Evolutionary conservation across 2,113 vertebrate species (phyloP).

Genomic region (Scytalopus superciliaris): DNA sequence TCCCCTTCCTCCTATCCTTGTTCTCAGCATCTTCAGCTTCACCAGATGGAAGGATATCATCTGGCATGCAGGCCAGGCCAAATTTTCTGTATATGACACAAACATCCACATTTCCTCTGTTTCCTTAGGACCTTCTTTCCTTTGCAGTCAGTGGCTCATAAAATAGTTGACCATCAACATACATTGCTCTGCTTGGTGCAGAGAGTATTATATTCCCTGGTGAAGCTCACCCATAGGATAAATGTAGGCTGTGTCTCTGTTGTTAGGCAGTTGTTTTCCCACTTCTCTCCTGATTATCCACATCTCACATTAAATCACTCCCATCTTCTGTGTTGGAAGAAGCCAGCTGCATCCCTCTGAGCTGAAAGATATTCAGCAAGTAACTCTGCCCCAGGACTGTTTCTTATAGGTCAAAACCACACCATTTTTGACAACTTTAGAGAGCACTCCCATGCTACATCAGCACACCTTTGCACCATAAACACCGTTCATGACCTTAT

Average conservation of each 20-base stretch:
- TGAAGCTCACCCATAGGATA: not conserved
- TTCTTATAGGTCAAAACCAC: not conserved
- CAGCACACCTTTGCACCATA: not conserved
- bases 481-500: not conserved
- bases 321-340: not conserved
- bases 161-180: not conserved
- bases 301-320: not conserved
- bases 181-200: not conserved
- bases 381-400: not conserved
- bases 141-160: not conserved
- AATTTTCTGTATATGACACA: not conserved
- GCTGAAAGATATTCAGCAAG: not conserved
- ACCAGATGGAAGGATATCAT: slow-evolving; percentile 44
- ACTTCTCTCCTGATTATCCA: not conserved
- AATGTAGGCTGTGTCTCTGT: not conserved
- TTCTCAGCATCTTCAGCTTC: slow-evolving; percentile 23
- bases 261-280: not conserved
- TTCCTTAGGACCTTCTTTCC: not conserved
- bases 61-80: slow-evolving; percentile 31
- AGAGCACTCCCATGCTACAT: not conserved
- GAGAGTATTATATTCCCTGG: not conserved
- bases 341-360: fast-evolving
- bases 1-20: not conserved
- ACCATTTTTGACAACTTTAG: not conserved
- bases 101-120: not conserved